Base-by-base conservation (phyloP, 2,888 invertebrate species). In the Mystacides longicornis region DNA sequence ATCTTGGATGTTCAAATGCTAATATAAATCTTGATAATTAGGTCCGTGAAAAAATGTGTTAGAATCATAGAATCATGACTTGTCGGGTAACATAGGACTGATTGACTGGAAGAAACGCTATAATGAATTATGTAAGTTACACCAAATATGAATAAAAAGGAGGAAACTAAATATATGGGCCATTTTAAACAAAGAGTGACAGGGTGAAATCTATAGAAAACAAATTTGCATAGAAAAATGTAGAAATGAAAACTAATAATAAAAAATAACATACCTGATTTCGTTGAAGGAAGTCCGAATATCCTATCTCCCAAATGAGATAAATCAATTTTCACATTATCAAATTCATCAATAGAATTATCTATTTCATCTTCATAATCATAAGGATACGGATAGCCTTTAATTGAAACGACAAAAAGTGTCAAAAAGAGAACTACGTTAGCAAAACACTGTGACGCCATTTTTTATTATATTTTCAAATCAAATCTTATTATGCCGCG, bases 261-360 rank as follows among this genome's bases (percentile, higher is more conserved):
- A 16, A 18, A 21, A 14, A 48, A 48, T 20, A n/a, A 49, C 53
- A 23, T 43, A 57, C 56, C 56, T 16, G 56, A 23, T 22, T 4
- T n/a, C 11, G n/a, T 19, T 7, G 50, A 47, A 14, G 56, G 56
- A n/a, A 27, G 21, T 1, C 56, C 56, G 27, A 43, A 57, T 20
- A 57, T 53, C 19, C 43, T 49, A 3, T 53, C 46, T 20, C 56
- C 56, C n/a, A 57, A 48, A 47, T 53, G 21, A 1, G 56, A 57
- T 7, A 57, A 37, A 42, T 57, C 56, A 19, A 57, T 37, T 16
- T 20, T 22, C 5, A 31, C 23, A 11, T 43, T 23, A 23, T 52
- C 53, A 7, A 37, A 49, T 7, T 47, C 31, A 22, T 52, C 52
- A 16, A 46, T 2, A 27, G 18, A 23, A 42, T 52, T 46, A 14